phyloP scores from a whole-genome alignment of 2,888 invertebrate genomes.

The Lottia scabra region DNA sequence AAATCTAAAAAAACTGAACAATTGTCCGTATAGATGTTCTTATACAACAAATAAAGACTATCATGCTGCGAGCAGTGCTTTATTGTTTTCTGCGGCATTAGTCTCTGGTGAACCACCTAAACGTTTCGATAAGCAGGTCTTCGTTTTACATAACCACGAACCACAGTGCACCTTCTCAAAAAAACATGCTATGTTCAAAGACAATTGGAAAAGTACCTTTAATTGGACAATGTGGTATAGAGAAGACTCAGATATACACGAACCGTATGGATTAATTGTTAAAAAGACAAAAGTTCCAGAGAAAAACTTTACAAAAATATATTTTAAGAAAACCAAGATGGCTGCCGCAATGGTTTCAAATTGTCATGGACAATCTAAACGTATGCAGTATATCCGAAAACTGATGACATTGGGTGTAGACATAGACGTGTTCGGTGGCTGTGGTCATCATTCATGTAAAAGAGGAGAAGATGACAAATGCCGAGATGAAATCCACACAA shows the following conservation, averaged over 20 bases:
- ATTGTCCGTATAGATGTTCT: background rate
- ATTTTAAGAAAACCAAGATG: background rate
- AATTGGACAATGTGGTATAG: slow-evolving; percentile 1
- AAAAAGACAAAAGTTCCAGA: background rate
- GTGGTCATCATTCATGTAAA: background rate
- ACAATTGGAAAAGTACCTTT: background rate
- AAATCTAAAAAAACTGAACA: background rate
- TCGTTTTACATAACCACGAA: background rate
- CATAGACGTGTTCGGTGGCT: background rate
- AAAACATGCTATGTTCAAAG: background rate
- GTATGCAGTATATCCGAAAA: background rate
- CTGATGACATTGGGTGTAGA: background rate
- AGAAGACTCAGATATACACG: background rate
- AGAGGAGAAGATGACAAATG: background rate
- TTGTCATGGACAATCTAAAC: background rate
- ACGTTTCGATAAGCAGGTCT: background rate
- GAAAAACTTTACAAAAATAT: background rate
- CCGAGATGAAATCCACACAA: background rate
- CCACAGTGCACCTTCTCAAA: background rate
- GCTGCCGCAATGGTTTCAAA: background rate
- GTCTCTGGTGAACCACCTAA: background rate
- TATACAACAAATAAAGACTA: slow-evolving; percentile 10
- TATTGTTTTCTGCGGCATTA: slow-evolving; percentile 4
- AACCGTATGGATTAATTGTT: background rate
- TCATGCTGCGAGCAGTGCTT: slow-evolving; percentile 7